phyloP scores from a whole-genome alignment of 2,888 invertebrate genomes.

The Euzetes globulus region DNA sequence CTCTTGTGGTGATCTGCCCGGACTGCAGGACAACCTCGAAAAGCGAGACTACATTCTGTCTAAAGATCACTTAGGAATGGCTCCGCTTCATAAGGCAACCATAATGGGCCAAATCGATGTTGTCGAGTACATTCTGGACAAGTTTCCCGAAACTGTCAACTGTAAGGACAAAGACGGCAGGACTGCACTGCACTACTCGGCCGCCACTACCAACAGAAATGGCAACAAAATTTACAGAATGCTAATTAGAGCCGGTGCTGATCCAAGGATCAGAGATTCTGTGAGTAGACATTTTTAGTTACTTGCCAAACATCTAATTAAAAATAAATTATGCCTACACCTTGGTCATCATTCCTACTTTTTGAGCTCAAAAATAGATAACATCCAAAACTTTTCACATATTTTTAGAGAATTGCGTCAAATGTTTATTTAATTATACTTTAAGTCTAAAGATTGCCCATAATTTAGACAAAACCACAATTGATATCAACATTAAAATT shows the following conservation, averaged over 20 bases:
- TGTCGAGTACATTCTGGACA: slow-evolving; percentile 56
- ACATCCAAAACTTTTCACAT: neutral
- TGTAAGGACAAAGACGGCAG: slow-evolving; percentile 51
- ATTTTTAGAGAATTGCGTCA: neutral
- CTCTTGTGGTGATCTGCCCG: slow-evolving; percentile 39
- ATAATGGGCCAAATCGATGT: slow-evolving; percentile 74
- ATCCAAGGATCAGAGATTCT: slow-evolving; percentile 43
- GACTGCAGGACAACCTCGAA: slow-evolving; percentile 53
- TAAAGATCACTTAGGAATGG: slow-evolving; percentile 68
- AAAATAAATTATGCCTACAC: too few relatives aligned
- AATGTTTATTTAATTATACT: too few relatives aligned
- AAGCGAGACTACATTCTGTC: slow-evolving; percentile 72
- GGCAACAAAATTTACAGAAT: slow-evolving; percentile 43
- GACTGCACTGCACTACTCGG: slow-evolving; percentile 82
- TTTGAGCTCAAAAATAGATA: too few relatives aligned
- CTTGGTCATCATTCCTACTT: too few relatives aligned
- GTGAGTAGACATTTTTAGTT: slow-evolving; percentile 40
- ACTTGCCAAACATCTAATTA: too few relatives aligned
- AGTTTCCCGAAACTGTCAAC: slow-evolving; percentile 48
- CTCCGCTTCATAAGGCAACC: slow-evolving; percentile 77
- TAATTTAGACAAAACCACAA: too few relatives aligned
- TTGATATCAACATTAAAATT: too few relatives aligned
- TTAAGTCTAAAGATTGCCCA: too few relatives aligned
- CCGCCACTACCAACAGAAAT: slow-evolving; percentile 47
- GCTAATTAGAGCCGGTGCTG: slow-evolving; percentile 44